Base-by-base conservation (phyloP, 92 coral and sea anemone genomes). In the Palythoa heliodiscus region DNA sequence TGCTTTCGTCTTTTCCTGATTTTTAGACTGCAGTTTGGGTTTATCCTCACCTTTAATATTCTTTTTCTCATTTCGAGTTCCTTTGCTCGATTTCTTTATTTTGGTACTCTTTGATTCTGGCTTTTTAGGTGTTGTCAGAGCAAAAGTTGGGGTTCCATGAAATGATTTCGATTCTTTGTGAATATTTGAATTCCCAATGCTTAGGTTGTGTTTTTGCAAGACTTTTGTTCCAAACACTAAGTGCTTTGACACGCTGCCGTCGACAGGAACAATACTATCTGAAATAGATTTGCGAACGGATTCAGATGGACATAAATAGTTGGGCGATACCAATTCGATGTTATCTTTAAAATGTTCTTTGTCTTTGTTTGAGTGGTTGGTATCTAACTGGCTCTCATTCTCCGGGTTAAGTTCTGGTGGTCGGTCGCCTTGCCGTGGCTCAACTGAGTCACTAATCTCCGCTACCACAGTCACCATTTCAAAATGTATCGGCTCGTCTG, bases 81-180 rank as follows among this genome's bases (percentile, higher is more conserved):
- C 54, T 17, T 20, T 17, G 29, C 15, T 73, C 11, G 57, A 19
- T 48, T 20, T 43, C 16, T 73, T 73, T 13, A 16, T 23, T 3
- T 48, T 17, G 4, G 8, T 10, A 20, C 50, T 71, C n/a, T 20
- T 22, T 73, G 12, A 17, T 6, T 43, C 55, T 8, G 53, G 5
- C 17, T 52, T 73, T 16, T 55, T 43, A 25, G 3, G 2, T 9
- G 1, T 40, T 73, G 24, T 73, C 7, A 22, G 17, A 8, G 15
- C 23, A 19, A 73, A 17, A 20, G 47, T 23, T 11, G 47, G 25
- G 57, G 13, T 73, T 17, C 77, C 55, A 73, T 43, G 77, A 73
- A 40, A 73, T 11, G 77, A 73, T 43, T 43, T 73, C 13, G 77
- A 73, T 12, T 43, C 29, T 73, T 23, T 73, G 29, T 7, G 77